Conservation (phyloP, 2,888 invertebrate genomes). For the Trachelus iudaicus region DNA sequence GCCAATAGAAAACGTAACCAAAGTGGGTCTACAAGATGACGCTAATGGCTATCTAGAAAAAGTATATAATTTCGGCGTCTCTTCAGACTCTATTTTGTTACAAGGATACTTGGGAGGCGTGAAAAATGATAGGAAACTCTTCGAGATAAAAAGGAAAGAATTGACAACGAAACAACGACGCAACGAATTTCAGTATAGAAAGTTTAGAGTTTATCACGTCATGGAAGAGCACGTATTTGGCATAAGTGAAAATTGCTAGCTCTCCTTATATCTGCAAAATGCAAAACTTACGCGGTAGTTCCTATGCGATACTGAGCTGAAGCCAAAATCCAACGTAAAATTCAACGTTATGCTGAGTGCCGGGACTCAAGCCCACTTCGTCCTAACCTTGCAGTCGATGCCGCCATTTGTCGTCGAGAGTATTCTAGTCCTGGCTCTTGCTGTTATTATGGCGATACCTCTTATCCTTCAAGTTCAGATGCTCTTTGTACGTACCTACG, state of each 20-base stretch:
- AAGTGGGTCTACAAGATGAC: neutral
- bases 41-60: neutral
- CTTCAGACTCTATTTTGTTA: neutral
- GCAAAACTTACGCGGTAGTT: neutral
- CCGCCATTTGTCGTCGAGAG: slow-evolving; percentile 53
- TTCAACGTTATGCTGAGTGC: slow-evolving; percentile 47
- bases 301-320: neutral
- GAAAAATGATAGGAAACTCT: neutral
- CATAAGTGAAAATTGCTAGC: neutral
- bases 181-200: neutral
- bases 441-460: slow-evolving; percentile 50
- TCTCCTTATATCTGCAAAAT: neutral
- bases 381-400: slow-evolving; percentile 52
- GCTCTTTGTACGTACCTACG: slow-evolving; percentile 43
- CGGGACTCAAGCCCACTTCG: slow-evolving; percentile 40
- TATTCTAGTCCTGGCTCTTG: slow-evolving; percentile 47
- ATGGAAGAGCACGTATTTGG: neutral
- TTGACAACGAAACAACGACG: neutral
- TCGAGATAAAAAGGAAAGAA: neutral
- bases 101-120: neutral
- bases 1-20: neutral
- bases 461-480: slow-evolving; percentile 45
- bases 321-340: slow-evolving; percentile 9
- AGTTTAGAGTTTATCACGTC: neutral
- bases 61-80: neutral